Base-by-base conservation (phyloP, 2,113 vertebrate genomes). In the Emberiza fucata region DNA sequence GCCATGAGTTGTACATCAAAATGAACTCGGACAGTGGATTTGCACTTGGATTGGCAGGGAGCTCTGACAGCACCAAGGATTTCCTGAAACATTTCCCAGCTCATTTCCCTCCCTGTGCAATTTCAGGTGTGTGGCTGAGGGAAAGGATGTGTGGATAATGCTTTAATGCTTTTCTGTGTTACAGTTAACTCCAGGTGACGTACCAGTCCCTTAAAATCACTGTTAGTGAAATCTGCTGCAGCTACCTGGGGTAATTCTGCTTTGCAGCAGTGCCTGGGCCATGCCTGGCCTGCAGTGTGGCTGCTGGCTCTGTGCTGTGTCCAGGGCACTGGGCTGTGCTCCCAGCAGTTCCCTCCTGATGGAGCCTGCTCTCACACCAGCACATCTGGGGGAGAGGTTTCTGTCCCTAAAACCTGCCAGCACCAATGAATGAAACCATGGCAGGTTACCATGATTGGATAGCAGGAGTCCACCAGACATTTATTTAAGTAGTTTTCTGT, bases 161-260 rank as follows among this genome's bases (percentile, higher is more conserved):
- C 61, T 81, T 56, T 81, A 77, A 93, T 88, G 86, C 70, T 87
- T 72, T 56, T 29, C n/a, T 53, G 3, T 91, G 73, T 79, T 72
- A 11, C 53, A 22, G 50, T 53, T 91, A 76, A 79, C 73, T 87
- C 31, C 78, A 81, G 89, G 66, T 92, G 96, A 95, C 23, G 6
- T 60, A 39, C 7, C 61, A 84, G 73, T 76, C 88, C 61, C 69
- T 81, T 81, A 57, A 64, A 91, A 89, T 75, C 76, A n/a, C 60
- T 48, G 72, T 51, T n/a, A 64, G 37, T 40, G 78, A 45, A 50
- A 65, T 68, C 51, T 28, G 31, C 83, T 72, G 83, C 51, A 76
- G 77, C 89, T 79, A 14, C 69, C 14, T 2, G 27, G 35, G 19
- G 5, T 45, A 13, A 35, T 53, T 18, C 6, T 20, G 40, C 15